Evolutionary conservation across 2,113 vertebrate genomes (phyloP), one percentile per base, ranked within the genome.

Genomic region (Ovis canadensis): DNA sequence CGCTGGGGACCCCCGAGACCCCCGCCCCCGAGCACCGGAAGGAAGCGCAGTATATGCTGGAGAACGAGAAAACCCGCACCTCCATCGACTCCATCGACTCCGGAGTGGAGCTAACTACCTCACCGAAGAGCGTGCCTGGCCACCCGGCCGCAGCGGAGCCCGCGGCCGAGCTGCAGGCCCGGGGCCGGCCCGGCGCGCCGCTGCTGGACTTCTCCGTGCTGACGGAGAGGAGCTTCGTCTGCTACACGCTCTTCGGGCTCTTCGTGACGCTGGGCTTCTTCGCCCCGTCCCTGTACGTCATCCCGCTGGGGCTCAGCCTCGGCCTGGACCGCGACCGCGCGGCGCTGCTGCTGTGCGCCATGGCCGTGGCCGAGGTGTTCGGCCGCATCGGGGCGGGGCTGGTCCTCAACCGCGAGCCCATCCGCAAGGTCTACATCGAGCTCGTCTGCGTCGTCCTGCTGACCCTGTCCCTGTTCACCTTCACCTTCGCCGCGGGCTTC

Each of bases 201-300:
- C 98, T 99, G 40, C 86, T 99, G 74, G 99, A 99, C 98, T 99
- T 99, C 80, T 99, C 99, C 14, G 98, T 99, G 89, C 98, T 99
- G 98, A 99, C 97, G 97, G 99, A 99, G 97, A 97, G 96, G 86
- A 99, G 99, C 96, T 99, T 99, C 95, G 99, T 99, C 54, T 99
- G 99, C 60, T 99, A 99, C 12, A 99, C 99, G 31, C 96, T 99
- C 8, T 99, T 99, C 23, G 99, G 99, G 54, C 99, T 99, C 7
- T 99, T 99, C 13, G 99, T 99, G 92, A 99, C 99, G 0, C 98
- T 99, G 86, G 99, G 99, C 82, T 99, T 99, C 99, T 99, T 99
- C 0, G 99, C 99, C 5, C 99, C 99, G 1, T 99, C 99, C 5
- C 98, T 99, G 25, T 99, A 99, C 98, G 98, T 99, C 98, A 99